Percentiles rank a stretch among this genome's conserved stretches.
Conservation (phyloP, 1,140 invertebrate species). For the Caerostris extrusa region DNA sequence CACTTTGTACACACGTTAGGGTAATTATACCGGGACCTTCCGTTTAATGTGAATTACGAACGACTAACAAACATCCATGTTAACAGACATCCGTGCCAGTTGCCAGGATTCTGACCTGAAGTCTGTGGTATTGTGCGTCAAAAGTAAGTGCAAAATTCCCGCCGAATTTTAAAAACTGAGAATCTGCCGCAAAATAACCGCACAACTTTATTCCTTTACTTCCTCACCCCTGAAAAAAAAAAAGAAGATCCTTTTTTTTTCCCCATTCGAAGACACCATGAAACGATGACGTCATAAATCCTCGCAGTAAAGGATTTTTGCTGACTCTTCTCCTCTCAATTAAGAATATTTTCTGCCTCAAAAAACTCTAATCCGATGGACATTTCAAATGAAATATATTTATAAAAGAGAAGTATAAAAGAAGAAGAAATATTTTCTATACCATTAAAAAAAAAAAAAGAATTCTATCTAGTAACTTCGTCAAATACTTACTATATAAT, state of each 20-base stretch:
- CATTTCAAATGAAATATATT: slow-evolving; percentile 75
- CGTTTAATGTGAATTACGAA: no score
- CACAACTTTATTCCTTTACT: slow-evolving; percentile 64
- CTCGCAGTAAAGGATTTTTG: slow-evolving; percentile 69
- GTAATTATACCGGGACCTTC: no score
- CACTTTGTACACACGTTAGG: no score
- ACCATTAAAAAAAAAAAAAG: slow-evolving; percentile 16
- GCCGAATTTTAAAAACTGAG: slow-evolving; percentile 6
- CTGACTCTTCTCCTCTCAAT: slow-evolving; percentile 51
- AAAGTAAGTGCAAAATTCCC: background rate
- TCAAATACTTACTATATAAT: slow-evolving; percentile 63
- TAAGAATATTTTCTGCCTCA: slow-evolving; percentile 72
- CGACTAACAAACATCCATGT: no score
- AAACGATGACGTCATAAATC: slow-evolving; percentile 75
- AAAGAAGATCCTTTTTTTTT: background rate
- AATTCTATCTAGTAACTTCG: slow-evolving; percentile 44
- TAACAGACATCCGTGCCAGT: background rate
- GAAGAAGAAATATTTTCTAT: slow-evolving; percentile 65
- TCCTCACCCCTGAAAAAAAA: slow-evolving; percentile 27
- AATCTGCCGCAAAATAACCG: slow-evolving; percentile 52
- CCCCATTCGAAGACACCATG: background rate
- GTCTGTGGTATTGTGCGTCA: no score
- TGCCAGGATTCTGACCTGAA: no score
- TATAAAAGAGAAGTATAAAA: slow-evolving; percentile 72
- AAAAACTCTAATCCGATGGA: slow-evolving; percentile 75